phyloP scores from a whole-genome alignment of 2,113 vertebrate species.

The Pachypanchax playfairii region DNA sequence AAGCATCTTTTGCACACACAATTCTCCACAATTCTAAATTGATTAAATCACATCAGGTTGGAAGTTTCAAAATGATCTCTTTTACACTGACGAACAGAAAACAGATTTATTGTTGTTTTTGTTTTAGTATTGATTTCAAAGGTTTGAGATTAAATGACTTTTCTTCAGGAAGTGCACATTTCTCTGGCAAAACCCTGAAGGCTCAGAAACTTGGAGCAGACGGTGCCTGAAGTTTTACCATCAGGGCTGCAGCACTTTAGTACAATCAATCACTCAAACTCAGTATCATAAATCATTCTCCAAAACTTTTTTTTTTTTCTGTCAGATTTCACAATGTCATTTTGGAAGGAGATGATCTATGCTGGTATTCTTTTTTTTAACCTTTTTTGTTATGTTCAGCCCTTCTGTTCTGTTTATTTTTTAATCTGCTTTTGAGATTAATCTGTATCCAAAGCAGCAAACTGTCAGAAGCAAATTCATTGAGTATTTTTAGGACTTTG shows the following conservation, averaged over 20 bases:
- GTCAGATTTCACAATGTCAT: constrained; percentile 31
- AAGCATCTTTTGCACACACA: constrained; percentile 14
- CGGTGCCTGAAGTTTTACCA: constrained; percentile 49
- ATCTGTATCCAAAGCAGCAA: not conserved
- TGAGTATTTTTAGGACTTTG: constrained; percentile 6
- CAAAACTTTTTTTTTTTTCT: constrained; percentile 30
- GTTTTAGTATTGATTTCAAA: constrained; percentile 13
- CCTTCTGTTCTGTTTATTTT: not conserved
- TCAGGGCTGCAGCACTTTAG: constrained; percentile 22
- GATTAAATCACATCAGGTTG: not conserved
- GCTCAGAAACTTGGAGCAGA: constrained; percentile 35
- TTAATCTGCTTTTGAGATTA: not conserved
- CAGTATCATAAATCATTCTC: constrained; percentile 48
- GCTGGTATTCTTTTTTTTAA: not conserved
- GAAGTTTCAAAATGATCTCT: constrained; percentile 1
- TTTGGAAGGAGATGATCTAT: constrained; percentile 1
- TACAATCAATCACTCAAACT: constrained; percentile 56
- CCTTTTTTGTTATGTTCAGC: not conserved
- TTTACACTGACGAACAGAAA: not conserved
- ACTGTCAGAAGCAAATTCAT: not conserved
- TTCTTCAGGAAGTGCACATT: constrained; percentile 2
- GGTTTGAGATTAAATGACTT: constrained; percentile 11
- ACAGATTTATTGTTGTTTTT: constrained; percentile 3
- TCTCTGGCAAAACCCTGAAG: constrained; percentile 27
- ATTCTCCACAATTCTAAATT: constrained; percentile 8